A percentile compares a stretch with the other conserved stretches of the same genome.
Evolutionary conservation across 2,888 invertebrate genomes (phyloP).

Genomic region (Argyresthia albistria): DNA sequence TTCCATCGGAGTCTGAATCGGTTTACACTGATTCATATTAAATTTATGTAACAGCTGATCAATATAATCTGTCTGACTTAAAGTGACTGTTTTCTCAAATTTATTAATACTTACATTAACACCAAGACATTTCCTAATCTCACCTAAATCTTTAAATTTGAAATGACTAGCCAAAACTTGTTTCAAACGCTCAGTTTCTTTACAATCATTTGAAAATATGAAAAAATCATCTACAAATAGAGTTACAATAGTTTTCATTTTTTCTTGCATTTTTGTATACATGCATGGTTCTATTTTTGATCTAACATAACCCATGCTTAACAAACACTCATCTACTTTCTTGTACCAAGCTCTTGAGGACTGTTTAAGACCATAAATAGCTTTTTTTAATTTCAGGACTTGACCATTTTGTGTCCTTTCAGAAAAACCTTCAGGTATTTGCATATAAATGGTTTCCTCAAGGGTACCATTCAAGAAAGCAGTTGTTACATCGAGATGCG

Average conservation of each 20-base stretch:
- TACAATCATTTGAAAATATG: constrained; percentile 8
- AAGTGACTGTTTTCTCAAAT: background rate
- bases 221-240: constrained; percentile 11
- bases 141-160: constrained; percentile 6
- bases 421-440: constrained; percentile 5
- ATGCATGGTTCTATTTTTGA: constrained; percentile 9
- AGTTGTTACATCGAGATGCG: constrained; percentile 11
- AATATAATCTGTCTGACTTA: constrained; percentile 11
- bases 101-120: constrained; percentile 5
- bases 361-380: constrained; percentile 12
- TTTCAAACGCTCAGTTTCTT: constrained; percentile 5
- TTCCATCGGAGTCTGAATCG: constrained; percentile 12
- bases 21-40: constrained; percentile 9
- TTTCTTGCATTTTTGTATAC: background rate
- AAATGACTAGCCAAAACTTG: constrained; percentile 4
- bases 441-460: constrained; percentile 9
- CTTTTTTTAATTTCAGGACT: constrained; percentile 9
- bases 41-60: constrained; percentile 10
- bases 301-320: constrained; percentile 2
- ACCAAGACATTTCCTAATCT: constrained; percentile 2
- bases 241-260: constrained; percentile 3
- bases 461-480: constrained; percentile 10
- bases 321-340: constrained; percentile 8
- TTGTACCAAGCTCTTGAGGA: constrained; percentile 9
- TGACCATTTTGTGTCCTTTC: constrained; percentile 1